Conservation (phyloP, 2,113 vertebrate species). For the Corythornis madagascariensis region DNA sequence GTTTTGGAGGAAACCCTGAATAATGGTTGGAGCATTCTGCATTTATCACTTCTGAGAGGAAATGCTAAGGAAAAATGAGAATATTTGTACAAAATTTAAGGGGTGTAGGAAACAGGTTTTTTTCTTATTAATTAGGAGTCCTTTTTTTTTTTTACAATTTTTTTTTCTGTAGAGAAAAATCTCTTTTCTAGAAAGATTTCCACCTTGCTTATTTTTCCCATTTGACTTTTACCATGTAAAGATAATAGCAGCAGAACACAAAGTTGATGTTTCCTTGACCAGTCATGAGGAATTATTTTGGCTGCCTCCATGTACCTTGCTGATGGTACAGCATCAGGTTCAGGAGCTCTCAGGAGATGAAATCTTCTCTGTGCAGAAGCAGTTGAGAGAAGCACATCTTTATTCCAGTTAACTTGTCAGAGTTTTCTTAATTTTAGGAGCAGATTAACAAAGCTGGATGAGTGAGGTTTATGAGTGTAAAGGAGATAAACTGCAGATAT, state of each 20-base stretch:
- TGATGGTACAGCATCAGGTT: fast-evolving
- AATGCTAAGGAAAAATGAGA: background rate
- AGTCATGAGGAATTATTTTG: background rate
- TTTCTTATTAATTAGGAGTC: background rate
- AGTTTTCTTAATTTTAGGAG: background rate
- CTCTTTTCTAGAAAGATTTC: background rate
- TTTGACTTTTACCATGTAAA: background rate
- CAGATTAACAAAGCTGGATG: background rate
- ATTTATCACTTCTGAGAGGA: background rate
- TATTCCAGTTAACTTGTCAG: background rate
- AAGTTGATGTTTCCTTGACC: background rate
- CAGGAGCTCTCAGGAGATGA: background rate
- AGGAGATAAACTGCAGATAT: background rate
- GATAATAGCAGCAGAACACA: background rate
- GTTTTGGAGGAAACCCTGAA: background rate
- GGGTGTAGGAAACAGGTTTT: background rate
- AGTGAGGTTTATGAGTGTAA: background rate
- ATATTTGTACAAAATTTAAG: background rate
- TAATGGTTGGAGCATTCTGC: background rate
- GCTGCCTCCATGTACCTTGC: background rate
- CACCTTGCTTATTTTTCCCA: background rate
- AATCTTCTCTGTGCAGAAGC: background rate
- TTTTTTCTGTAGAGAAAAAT: background rate
- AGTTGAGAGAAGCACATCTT: background rate
- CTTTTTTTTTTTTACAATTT: background rate